phyloP scores from a whole-genome alignment of 2,113 vertebrate species.

The Centropus bengalensis region DNA sequence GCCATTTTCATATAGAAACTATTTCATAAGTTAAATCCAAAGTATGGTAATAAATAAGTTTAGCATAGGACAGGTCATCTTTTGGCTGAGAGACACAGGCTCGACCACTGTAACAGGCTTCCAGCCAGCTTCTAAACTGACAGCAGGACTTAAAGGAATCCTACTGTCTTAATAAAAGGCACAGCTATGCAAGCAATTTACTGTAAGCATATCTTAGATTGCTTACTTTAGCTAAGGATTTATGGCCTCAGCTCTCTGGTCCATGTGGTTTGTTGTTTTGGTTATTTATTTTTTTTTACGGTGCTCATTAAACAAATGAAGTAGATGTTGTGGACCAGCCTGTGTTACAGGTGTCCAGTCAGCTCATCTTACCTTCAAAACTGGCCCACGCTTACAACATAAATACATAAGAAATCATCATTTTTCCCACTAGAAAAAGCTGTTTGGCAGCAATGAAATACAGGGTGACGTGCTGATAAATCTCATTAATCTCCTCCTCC shows the following conservation, averaged over 20 bases:
- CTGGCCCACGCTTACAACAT: neutral
- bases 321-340: rapidly evolving
- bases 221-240: neutral
- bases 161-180: neutral
- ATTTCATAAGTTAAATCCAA: neutral
- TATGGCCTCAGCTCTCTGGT: neutral
- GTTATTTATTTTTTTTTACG: neutral
- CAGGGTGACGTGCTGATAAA: neutral
- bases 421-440: neutral
- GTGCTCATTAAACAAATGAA: neutral
- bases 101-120: neutral
- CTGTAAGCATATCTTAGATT: neutral
- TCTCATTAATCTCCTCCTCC: neutral
- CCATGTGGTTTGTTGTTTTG: neutral
- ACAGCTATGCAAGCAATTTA: neutral
- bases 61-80: neutral
- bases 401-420: neutral
- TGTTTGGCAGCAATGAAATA: neutral
- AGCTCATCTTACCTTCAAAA: neutral
- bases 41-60: neutral
- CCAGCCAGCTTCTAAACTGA: neutral
- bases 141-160: neutral
- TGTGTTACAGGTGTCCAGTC: neutral
- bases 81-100: neutral
- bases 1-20: neutral